These are phyloP conservation scores for Tricholauxania praeusta DNA, from an alignment of 2,888 invertebrate species.

Conservation along the genomic window DNA sequence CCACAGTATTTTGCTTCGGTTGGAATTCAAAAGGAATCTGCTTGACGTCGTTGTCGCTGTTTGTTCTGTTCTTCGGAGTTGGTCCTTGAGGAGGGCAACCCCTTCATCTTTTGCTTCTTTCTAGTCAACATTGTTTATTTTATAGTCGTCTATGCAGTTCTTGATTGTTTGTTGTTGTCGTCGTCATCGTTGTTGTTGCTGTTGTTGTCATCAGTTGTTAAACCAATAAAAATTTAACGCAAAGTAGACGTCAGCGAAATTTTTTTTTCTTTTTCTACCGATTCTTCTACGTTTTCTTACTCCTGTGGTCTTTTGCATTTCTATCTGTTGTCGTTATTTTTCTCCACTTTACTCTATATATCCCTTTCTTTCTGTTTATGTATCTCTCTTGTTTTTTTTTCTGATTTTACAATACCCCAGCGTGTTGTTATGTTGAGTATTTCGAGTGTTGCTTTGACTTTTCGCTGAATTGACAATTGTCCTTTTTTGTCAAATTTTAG, in stretches of 20 bases:
- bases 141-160: neutral
- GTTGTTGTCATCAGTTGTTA: constrained; percentile 50
- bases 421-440: constrained; percentile 54
- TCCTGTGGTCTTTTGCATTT: constrained; percentile 15
- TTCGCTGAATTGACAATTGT: constrained; percentile 25
- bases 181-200: constrained; percentile 25
- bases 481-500: neutral
- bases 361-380: constrained; percentile 44
- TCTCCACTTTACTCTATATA: constrained; percentile 41
- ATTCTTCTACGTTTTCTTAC: constrained; percentile 13
- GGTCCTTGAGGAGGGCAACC: neutral
- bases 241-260: constrained; percentile 50
- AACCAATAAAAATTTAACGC: constrained; percentile 61
- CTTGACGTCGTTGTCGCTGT: constrained; percentile 5
- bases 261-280: constrained; percentile 6
- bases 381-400: constrained; percentile 33
- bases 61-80: neutral
- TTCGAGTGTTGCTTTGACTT: neutral
- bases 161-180: constrained; percentile 6
- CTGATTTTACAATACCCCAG: constrained; percentile 53
- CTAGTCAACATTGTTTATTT: constrained; percentile 19
- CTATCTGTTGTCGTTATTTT: constrained; percentile 44
- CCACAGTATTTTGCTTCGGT: neutral
- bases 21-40: neutral
- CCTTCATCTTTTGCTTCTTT: constrained; percentile 6